A percentile compares a stretch with the other conserved stretches of the same genome.
These are phyloP conservation scores for Ericerus pela DNA, from an alignment of 1,140 invertebrate genomes.

Conservation along the genomic window DNA sequence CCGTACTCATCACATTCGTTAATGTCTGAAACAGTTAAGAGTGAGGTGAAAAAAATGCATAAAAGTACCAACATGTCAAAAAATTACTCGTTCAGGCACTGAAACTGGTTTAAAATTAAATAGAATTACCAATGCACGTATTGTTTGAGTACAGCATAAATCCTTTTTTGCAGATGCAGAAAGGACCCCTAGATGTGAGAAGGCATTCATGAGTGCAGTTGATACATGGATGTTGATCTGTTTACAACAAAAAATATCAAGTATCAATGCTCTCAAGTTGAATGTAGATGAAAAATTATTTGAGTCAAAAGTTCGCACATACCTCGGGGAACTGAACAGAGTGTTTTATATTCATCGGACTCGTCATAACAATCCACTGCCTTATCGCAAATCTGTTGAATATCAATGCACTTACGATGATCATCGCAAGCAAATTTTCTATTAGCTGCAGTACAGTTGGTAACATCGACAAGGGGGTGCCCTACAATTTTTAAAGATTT, in stretches of 20 bases:
- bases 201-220: constrained; percentile 33
- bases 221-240: not conserved
- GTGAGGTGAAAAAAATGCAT: not conserved
- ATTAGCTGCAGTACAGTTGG: constrained; percentile 34
- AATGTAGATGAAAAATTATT: too few species aligned
- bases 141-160: constrained; percentile 22
- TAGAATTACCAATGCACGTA: constrained; percentile 23
- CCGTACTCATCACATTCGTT: constrained; percentile 64
- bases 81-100: too few species aligned
- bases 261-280: constrained; percentile 20
- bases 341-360: constrained; percentile 53
- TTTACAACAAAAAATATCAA: not conserved
- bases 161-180: constrained; percentile 34
- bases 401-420: constrained; percentile 45
- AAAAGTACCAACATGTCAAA: too few species aligned
- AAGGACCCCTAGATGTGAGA: constrained; percentile 32
- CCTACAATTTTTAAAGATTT: constrained; percentile 30
- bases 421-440: constrained; percentile 40
- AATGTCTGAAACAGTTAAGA: constrained; percentile 40
- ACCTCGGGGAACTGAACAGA: too few species aligned
- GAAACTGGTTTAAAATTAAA: too few species aligned
- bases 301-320: too few species aligned
- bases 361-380: constrained; percentile 58
- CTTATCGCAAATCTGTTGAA: constrained; percentile 52
- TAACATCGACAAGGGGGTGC: constrained; percentile 26